Base-by-base conservation (phyloP, 2,113 vertebrate species). In the Gnathonemus echidnorhynchus region DNA sequence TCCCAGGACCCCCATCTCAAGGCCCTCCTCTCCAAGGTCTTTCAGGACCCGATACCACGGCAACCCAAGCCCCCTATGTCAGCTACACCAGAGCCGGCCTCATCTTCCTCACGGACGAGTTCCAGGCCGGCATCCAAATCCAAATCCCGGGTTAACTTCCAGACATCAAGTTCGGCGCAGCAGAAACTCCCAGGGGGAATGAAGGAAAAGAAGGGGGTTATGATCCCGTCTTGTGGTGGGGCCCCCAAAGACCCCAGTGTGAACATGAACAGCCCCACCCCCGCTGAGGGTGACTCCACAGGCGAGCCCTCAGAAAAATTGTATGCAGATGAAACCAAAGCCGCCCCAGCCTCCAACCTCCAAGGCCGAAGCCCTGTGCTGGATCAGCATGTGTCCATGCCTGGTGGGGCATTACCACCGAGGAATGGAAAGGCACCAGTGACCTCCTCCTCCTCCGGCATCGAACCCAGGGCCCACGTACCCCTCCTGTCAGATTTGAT, bases 401-500 rank as follows among this genome's bases (percentile, higher is more conserved):
- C 21, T 46, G 62, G 39, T 1, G n/a, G 88, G n/a, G 27, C 90
- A 91, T 49, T 70, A 84, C 50, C 31, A 35, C 88, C 89, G 88
- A 89, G 42, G 15, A 92, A 58, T 39, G 89, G 62, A 50, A 88
- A 84, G 74, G 88, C 90, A 42, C 35, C 15, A 53, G 17, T 39
- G 8, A n/a, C 35, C 11, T 8, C 31, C 52, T 49, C 48, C 50
- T 87, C 17, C 24, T 56, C 90, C 62, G 31, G 31, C 86, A 80
- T 84, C 45, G 15, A 87, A 35, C 49, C 50, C 52, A 35, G 50
- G 5, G 6, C 27, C 48, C 27, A 53, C 1, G 49, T 50, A 39
- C 48, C 49, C 48, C 88, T 93, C 90, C 92, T 97, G 90, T 92
- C 92, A 90, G 96, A 97, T 90, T 95, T 99, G 89, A 94, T 99